Percentiles rank a stretch among this genome's conserved stretches.
Evolutionary conservation across 2,888 invertebrate genomes (phyloP).

Genomic region (Ormyrus labotus): DNA sequence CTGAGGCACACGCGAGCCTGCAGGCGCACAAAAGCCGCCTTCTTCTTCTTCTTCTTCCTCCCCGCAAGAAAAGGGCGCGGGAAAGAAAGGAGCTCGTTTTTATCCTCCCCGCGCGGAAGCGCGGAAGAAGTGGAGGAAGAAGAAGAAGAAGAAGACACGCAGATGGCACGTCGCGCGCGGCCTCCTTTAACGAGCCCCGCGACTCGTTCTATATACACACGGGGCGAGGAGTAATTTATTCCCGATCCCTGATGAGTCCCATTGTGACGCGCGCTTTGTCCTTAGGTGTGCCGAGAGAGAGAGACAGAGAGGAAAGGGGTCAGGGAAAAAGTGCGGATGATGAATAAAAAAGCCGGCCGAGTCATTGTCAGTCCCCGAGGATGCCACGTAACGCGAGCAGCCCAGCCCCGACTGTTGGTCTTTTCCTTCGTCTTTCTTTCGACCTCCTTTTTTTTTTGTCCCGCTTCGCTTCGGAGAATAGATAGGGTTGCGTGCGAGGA

Average conservation of each 20-base stretch:
- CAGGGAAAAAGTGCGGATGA: conserved; percentile 7
- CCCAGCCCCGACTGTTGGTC: no score
- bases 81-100: background rate
- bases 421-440: no score
- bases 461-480: no score
- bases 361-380: no score
- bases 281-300: conserved; percentile 46
- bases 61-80: conserved; percentile 2
- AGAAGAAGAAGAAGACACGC: background rate
- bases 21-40: background rate
- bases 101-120: no score
- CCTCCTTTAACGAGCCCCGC: conserved; percentile 12
- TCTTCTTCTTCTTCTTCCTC: conserved; percentile 15
- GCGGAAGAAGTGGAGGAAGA: no score
- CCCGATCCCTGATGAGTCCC: conserved; percentile 71
- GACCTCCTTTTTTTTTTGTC: no score
- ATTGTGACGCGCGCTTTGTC: conserved; percentile 62
- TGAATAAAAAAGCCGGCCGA: conserved; percentile 17
- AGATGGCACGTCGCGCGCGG: conserved; percentile 31
- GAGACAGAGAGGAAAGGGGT: conserved; percentile 45
- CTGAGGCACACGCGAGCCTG: background rate
- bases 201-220: background rate
- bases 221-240: conserved; percentile 67
- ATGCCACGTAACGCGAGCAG: no score
- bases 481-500: no score